phyloP scores from a whole-genome alignment of 2,113 vertebrate species.

The Cromileptes altivelis region DNA sequence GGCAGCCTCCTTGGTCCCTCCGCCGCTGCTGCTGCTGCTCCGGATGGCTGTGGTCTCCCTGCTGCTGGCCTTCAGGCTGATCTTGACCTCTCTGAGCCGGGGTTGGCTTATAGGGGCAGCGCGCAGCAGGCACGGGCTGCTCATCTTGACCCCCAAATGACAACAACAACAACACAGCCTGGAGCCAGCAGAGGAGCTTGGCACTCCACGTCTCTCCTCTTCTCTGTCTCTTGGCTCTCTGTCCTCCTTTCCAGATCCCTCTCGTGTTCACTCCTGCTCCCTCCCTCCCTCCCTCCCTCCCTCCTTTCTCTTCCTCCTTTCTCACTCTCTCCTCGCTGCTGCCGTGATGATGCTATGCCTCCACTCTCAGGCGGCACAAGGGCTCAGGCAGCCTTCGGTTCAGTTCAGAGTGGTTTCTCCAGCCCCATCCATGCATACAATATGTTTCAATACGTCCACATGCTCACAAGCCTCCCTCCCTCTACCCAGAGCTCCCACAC shows the following conservation, averaged over 20 bases:
- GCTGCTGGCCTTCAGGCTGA: conserved; percentile 82
- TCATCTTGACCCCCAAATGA: conserved; percentile 77
- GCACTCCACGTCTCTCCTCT: conserved; percentile 75
- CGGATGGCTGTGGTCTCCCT: conserved; percentile 69
- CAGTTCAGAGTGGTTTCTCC: conserved; percentile 62
- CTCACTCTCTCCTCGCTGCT: conserved; percentile 63
- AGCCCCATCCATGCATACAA: conserved; percentile 73
- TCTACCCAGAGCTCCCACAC: conserved; percentile 54
- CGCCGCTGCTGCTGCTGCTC: conserved; percentile 26
- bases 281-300: conserved; percentile 12
- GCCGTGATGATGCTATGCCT: conserved; percentile 67
- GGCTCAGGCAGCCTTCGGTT: conserved; percentile 58
- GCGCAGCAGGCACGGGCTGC: conserved; percentile 85
- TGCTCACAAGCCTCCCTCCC: conserved; percentile 49
- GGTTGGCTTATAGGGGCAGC: conserved; percentile 81
- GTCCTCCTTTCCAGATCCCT: conserved; percentile 77
- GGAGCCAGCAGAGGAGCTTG: conserved; percentile 63
- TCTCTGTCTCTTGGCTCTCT: conserved; percentile 74
- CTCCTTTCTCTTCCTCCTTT: conserved; percentile 28
- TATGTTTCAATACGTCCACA: conserved; percentile 61
- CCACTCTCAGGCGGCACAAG: conserved; percentile 55
- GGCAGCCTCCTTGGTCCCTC: conserved; percentile 58
- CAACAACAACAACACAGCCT: conserved; percentile 49
- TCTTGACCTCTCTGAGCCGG: conserved; percentile 83
- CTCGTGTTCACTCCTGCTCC: conserved; percentile 63